These are phyloP conservation scores for Gnathonemus longibarbis DNA, from an alignment of 2,113 vertebrate genomes.

Conservation along the genomic window DNA sequence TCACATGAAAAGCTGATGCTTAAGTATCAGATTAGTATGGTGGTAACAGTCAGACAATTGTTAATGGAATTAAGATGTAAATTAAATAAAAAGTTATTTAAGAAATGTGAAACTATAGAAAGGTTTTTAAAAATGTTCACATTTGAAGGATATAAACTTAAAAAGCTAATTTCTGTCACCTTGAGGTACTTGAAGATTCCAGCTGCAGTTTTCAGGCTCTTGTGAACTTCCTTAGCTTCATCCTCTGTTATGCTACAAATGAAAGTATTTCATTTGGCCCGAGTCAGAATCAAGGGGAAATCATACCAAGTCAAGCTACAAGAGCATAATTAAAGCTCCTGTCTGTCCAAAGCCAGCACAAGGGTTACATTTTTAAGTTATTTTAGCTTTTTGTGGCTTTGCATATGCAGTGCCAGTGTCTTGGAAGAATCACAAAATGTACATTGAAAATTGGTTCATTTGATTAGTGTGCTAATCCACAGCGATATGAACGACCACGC, in stretches of 20 bases:
- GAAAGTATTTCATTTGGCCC: slow-evolving; percentile 15
- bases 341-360: neutral
- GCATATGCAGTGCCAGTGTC: neutral
- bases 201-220: slow-evolving; percentile 85
- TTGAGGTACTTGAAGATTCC: slow-evolving; percentile 93
- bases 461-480: neutral
- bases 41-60: neutral
- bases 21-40: neutral
- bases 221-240: slow-evolving; percentile 94
- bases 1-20: neutral
- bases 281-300: neutral
- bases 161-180: slow-evolving; percentile 54
- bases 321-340: neutral
- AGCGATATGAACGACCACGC: neutral
- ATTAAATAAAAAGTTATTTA: neutral
- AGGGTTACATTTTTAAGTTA: neutral
- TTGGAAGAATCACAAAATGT: neutral
- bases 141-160: neutral
- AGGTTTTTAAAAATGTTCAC: neutral
- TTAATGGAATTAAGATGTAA: neutral
- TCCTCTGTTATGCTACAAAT: slow-evolving; percentile 79
- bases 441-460: neutral
- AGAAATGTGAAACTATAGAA: neutral
- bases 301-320: neutral
- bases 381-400: neutral